Evolutionary conservation across 2,888 invertebrate species (phyloP).

Genomic region (Drosophila phalerata): DNA sequence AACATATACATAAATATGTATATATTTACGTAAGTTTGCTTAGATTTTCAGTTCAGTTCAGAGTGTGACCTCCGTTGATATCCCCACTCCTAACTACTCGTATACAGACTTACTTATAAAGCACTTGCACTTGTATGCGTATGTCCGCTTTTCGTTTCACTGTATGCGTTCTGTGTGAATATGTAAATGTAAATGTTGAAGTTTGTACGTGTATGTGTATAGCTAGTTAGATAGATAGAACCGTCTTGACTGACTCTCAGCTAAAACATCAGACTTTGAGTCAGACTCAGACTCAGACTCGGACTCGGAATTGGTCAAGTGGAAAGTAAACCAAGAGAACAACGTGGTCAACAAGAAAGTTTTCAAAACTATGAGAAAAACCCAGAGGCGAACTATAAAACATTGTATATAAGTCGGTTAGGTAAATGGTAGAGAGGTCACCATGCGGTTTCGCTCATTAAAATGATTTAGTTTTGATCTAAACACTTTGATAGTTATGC

Average conservation of each 20-base stretch:
- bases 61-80: slow-evolving; percentile 27
- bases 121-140: slow-evolving; percentile 72
- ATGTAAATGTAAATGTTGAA: slow-evolving; percentile 56
- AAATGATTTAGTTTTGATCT: slow-evolving; percentile 77
- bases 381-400: slow-evolving; percentile 26
- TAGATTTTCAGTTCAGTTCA: slow-evolving; percentile 57
- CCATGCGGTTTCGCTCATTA: slow-evolving; percentile 71
- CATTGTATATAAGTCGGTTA: slow-evolving; percentile 22
- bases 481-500: slow-evolving; percentile 67
- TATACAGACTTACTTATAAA: slow-evolving; percentile 13
- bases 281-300: slow-evolving; percentile 47
- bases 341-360: slow-evolving; percentile 59
- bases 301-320: slow-evolving; percentile 75
- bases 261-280: slow-evolving; percentile 7
- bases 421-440: slow-evolving; percentile 62
- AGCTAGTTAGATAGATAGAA: slow-evolving; percentile 68
- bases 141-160: slow-evolving; percentile 76
- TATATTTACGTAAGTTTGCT: slow-evolving; percentile 54
- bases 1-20: slow-evolving; percentile 25
- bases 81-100: slow-evolving; percentile 9
- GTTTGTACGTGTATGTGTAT: slow-evolving; percentile 14
- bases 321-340: slow-evolving; percentile 77
- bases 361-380: slow-evolving; percentile 49
- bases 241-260: slow-evolving; percentile 43
- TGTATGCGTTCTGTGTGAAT: slow-evolving; percentile 68